These are phyloP conservation scores for Tyto alba DNA, from an alignment of 2,113 vertebrate genomes.

Conservation along the genomic window DNA sequence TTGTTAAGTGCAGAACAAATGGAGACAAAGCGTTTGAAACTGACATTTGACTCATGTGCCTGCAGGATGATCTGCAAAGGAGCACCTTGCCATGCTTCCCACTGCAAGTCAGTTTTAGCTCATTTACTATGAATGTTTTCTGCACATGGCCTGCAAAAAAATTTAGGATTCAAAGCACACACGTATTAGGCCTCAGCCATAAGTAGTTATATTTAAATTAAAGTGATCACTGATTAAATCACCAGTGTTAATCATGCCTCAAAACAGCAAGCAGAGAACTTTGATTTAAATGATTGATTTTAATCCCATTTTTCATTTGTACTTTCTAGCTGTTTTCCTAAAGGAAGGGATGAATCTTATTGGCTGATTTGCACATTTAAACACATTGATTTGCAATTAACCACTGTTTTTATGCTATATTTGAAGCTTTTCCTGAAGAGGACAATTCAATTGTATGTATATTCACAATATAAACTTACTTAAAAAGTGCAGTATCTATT, in stretches of 20 bases:
- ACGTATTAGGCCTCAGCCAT: not conserved
- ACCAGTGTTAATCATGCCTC: not conserved
- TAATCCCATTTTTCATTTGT: constrained; percentile 11
- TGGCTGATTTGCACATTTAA: not conserved
- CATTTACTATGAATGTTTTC: not conserved
- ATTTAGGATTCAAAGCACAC: not conserved
- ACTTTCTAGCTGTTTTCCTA: constrained; percentile 8
- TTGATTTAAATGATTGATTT: constrained; percentile 25
- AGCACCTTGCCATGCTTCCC: not conserved
- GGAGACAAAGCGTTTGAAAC: not conserved
- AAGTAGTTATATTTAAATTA: not conserved
- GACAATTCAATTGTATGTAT: not conserved
- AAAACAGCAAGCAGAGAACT: not conserved
- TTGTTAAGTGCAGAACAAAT: not conserved
- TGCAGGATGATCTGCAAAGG: not conserved
- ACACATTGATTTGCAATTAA: not conserved
- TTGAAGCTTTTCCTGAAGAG: not conserved
- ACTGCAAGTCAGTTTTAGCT: not conserved
- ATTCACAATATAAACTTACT: not conserved
- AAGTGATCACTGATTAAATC: constrained; percentile 7
- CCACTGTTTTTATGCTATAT: not conserved
- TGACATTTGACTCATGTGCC: not conserved
- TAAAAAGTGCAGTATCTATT: not conserved
- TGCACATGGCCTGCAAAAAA: not conserved
- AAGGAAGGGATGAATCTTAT: not conserved